These are phyloP conservation scores for Pseudomugil tenellus DNA, from an alignment of 2,797 vertebrate species.

Conservation along the genomic window DNA sequence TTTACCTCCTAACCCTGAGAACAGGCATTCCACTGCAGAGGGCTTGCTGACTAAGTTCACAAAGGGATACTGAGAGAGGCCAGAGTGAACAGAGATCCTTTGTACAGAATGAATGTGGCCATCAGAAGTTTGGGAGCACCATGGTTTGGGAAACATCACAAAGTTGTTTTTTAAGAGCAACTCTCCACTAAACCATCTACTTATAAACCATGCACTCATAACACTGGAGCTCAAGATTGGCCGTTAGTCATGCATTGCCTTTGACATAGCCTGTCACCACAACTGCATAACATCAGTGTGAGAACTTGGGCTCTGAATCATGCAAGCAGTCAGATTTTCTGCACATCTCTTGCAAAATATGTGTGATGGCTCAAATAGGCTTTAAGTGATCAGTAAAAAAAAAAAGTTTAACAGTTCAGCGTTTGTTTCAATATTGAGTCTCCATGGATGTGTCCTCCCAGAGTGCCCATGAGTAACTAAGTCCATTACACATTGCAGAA, in stretches of 20 bases:
- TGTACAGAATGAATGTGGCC: constrained; percentile 81
- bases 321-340: constrained; percentile 1
- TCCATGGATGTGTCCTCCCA: constrained; percentile 10
- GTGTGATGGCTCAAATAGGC: background rate
- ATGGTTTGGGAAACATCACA: constrained; percentile 81
- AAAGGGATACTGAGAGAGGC: constrained; percentile 83
- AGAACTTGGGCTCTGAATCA: constrained; percentile 10
- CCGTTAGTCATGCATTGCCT: constrained; percentile 35
- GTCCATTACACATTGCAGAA: background rate
- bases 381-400: background rate
- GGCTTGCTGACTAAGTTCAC: constrained; percentile 79
- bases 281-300: constrained; percentile 13
- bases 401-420: background rate
- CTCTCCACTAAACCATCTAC: constrained; percentile 43
- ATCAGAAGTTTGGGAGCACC: constrained; percentile 79
- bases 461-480: constrained; percentile 10
- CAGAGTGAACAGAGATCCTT: constrained; percentile 82
- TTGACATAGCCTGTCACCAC: constrained; percentile 38
- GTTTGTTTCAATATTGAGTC: background rate
- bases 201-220: constrained; percentile 56
- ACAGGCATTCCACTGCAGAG: constrained; percentile 79
- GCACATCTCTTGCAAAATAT: background rate
- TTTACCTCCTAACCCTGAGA: constrained; percentile 79
- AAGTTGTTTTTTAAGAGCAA: constrained; percentile 70
- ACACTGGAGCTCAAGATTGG: constrained; percentile 40